Percentiles rank a stretch among this genome's conserved stretches.
phyloP scores from a whole-genome alignment of 2,113 vertebrate species.

The Corvus hawaiiensis region DNA sequence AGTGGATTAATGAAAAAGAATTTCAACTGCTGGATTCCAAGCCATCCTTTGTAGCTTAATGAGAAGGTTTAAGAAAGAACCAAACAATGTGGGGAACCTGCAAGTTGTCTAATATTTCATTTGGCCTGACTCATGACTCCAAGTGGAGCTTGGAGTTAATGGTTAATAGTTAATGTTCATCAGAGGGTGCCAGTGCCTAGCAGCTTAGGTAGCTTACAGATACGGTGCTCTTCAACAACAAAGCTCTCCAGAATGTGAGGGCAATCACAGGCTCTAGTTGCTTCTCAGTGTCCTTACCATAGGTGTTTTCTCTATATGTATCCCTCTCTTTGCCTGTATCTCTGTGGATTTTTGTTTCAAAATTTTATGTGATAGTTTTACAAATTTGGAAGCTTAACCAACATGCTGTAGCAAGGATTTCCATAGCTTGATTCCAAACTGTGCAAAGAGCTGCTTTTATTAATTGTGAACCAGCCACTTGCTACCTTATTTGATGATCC shows the following conservation, averaged over 20 bases:
- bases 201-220: not conserved
- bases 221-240: not conserved
- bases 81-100: not conserved
- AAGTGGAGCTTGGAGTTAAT: not conserved
- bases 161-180: not conserved
- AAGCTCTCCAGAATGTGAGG: not conserved
- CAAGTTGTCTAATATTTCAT: not conserved
- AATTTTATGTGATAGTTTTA: not conserved
- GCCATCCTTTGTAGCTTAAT: not conserved
- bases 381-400: not conserved
- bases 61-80: not conserved
- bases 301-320: not conserved
- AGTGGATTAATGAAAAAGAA: not conserved
- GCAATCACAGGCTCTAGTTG: not conserved
- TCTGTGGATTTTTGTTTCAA: not conserved
- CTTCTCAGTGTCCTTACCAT: not conserved
- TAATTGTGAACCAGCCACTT: not conserved
- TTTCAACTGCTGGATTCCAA: not conserved
- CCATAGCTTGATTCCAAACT: not conserved
- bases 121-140: not conserved
- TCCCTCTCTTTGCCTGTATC: not conserved
- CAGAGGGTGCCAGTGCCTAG: not conserved
- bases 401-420: not conserved
- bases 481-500: not conserved
- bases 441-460: not conserved